Conservation (phyloP, 2,113 vertebrate species). For the Thamnaconus septentrionalis region DNA sequence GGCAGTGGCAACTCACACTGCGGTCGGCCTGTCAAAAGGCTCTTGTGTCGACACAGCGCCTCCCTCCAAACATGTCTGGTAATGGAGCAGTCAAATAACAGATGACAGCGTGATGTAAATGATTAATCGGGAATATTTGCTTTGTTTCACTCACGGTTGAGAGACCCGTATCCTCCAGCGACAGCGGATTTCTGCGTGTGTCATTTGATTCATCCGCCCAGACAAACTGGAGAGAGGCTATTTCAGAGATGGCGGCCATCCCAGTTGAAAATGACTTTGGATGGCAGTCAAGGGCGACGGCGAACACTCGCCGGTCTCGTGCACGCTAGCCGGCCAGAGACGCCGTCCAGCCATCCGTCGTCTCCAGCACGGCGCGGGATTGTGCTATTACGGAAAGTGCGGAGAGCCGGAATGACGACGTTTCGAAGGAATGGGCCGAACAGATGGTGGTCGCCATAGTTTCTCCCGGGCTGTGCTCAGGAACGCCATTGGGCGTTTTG, state of each 20-base stretch:
- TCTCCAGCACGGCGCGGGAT: constrained; percentile 1
- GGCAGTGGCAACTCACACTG: constrained; percentile 2
- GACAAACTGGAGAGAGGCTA: constrained; percentile 37
- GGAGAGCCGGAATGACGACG: too few relatives aligned
- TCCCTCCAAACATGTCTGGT: constrained; percentile 11
- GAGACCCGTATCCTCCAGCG: constrained; percentile 45
- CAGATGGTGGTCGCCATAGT: neutral
- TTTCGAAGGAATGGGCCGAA: neutral
- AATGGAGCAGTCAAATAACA: constrained; percentile 28
- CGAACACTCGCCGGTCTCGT: constrained; percentile 12
- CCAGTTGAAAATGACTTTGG: constrained; percentile 68
- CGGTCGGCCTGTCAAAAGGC: constrained; percentile 11
- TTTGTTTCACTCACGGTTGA: constrained; percentile 43
- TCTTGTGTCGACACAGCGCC: constrained; percentile 13
- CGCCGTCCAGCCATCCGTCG: constrained; percentile 19
- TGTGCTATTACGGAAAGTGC: neutral
- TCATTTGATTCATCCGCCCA: constrained; percentile 32
- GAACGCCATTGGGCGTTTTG: too few relatives aligned
- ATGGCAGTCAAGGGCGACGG: constrained; percentile 55
- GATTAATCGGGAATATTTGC: constrained; percentile 51
- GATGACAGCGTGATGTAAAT: constrained; percentile 38
- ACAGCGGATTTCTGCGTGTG: constrained; percentile 3
- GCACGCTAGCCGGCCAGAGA: constrained; percentile 2
- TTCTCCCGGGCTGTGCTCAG: too few relatives aligned
- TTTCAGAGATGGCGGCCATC: constrained; percentile 59